Evolutionary conservation across 2,888 invertebrate genomes (phyloP), one percentile per base, ranked within the genome.

Genomic region (Spicauda simplicius): DNA sequence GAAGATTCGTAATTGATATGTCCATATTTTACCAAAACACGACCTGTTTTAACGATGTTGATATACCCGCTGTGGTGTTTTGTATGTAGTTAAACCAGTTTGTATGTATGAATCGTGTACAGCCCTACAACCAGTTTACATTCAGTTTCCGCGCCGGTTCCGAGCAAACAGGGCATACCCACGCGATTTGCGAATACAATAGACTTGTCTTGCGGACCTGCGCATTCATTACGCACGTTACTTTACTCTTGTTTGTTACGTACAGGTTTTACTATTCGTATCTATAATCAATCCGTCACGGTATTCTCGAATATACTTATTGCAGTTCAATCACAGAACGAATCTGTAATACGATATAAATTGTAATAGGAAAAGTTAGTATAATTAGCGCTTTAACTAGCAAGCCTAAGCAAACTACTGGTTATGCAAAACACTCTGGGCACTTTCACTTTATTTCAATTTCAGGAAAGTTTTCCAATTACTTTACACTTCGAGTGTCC

Each of bases 141-240:
- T 66, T 61, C 60, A 66, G 55, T 60, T 66, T 63, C 65, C 65
- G 65, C 65, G 55, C 60, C 33, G 55, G 20, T 10, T 11, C 18
- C 60, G 20, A 20, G n/a, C 59, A 33, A 54, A 61, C 55, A 60
- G 18, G 59, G 54, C 53, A 65, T 16, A 48, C 66, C 66, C 60
- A 66, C 66, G 60, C 66, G 37, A 48, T 54, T 25, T 41, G 62
- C 66, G 55, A 66, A 59, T 20, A 66, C 60, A 66, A 61, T 66
- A 56, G 37, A 66, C 56, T 55, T 55, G 66, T 55, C 45, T 54
- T 25, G 58, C 59, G 20, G 55, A 54, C 54, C 48, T 48, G 55
- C 18, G 19, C 52, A 50, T 48, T 33, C 11, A 64, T 53, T 25
- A 58, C 20, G 30, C 48, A 55, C 41, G 41, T 55, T 37, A 12